These are phyloP conservation scores for Zaprionus vittiger DNA, from an alignment of 1,140 invertebrate species.

Conservation along the genomic window DNA sequence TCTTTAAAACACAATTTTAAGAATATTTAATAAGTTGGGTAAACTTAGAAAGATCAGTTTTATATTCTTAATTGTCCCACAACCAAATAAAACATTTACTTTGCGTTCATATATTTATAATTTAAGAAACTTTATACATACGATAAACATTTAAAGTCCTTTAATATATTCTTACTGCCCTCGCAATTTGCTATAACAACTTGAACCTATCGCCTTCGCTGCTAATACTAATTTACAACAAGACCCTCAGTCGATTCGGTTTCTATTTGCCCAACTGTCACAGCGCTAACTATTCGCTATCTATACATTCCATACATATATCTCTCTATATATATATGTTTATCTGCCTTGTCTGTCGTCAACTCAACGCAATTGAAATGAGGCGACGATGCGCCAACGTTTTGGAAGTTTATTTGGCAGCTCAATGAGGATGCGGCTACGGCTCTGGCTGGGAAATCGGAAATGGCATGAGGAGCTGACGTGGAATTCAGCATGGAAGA, in stretches of 20 bases:
- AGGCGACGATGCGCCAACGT: conserved; percentile 76
- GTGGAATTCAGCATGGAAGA: conserved; percentile 37
- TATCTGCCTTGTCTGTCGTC: conserved; percentile 37
- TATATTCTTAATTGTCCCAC: not conserved
- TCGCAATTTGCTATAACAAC: conserved; percentile 1
- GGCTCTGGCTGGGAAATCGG: conserved; percentile 16
- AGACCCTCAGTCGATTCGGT: conserved; percentile 26
- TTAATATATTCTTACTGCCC: not conserved
- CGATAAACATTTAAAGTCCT: not conserved
- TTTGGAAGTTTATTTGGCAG: conserved; percentile 81
- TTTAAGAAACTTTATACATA: too few relatives aligned
- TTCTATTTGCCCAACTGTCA: conserved; percentile 31
- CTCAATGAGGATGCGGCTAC: conserved; percentile 15
- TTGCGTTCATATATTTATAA: too few relatives aligned
- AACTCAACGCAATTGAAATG: conserved; percentile 50
- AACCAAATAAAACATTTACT: too few relatives aligned
- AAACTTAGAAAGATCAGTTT: not conserved
- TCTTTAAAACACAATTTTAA: too few relatives aligned
- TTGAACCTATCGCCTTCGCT: not conserved
- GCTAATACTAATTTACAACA: conserved; percentile 40
- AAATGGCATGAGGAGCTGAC: conserved; percentile 17
- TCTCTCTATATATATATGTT: conserved; percentile 18
- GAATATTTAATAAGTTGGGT: not conserved
- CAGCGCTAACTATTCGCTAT: conserved; percentile 31
- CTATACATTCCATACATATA: conserved; percentile 31